A percentile compares a stretch with the other conserved stretches of the same genome.
phyloP scores from a whole-genome alignment of 2,797 vertebrate species.

The Rallus crepitans region DNA sequence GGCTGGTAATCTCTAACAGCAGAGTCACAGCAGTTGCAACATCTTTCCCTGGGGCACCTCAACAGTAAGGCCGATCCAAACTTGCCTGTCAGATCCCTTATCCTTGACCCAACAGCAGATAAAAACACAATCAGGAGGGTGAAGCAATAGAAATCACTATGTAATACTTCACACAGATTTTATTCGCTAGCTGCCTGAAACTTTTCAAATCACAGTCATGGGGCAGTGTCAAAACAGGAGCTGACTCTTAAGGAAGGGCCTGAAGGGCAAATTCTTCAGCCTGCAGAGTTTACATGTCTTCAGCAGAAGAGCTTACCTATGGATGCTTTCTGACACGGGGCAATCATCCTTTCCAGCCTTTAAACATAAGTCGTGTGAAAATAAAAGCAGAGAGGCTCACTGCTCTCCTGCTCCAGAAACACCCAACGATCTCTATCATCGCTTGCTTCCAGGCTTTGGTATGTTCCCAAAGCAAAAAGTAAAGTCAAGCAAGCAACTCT shows the following conservation, averaged over 20 bases:
- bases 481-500: background rate
- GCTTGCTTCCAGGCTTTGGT: background rate
- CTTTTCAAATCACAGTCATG: background rate
- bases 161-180: background rate
- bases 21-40: background rate
- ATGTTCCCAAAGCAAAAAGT: background rate
- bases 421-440: rapidly evolving
- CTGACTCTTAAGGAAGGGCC: background rate
- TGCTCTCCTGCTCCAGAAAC: background rate
- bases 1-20: background rate
- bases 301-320: background rate
- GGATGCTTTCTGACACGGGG: background rate
- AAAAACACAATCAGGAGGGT: background rate
- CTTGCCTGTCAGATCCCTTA: background rate
- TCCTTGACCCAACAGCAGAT: background rate
- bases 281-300: background rate
- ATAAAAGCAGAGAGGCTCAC: background rate
- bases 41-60: background rate
- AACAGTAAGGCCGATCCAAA: background rate
- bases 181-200: background rate
- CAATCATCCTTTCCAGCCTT: background rate
- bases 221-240: background rate
- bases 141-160: background rate
- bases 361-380: background rate
- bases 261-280: background rate